These are phyloP conservation scores for Mystacides longicornis DNA, from an alignment of 2,888 invertebrate genomes.

Conservation along the genomic window DNA sequence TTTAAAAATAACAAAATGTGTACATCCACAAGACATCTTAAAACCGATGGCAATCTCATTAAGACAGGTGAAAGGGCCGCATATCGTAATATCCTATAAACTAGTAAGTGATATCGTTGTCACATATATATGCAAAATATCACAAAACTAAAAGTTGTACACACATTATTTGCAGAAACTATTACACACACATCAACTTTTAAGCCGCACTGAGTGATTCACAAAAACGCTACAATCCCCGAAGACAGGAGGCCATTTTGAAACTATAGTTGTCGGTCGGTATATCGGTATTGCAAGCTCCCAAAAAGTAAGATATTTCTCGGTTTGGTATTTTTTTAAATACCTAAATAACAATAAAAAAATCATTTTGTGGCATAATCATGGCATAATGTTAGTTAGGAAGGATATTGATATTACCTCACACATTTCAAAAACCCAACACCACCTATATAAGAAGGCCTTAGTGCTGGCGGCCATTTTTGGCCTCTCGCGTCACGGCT, in stretches of 20 bases:
- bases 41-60: neutral
- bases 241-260: conserved; percentile 15
- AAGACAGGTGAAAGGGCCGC: conserved; percentile 10
- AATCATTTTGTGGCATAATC: too few species aligned
- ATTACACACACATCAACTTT: neutral
- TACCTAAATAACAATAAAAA: too few species aligned
- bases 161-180: neutral
- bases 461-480: too few species aligned
- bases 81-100: too few species aligned
- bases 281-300: neutral
- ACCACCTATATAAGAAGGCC: too few species aligned
- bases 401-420: too few species aligned
- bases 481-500: too few species aligned
- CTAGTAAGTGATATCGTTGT: too few species aligned
- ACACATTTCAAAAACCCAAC: too few species aligned
- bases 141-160: neutral
- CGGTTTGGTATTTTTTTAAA: too few species aligned
- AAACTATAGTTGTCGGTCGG: conserved; percentile 2
- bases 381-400: too few species aligned
- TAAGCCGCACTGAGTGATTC: conserved; percentile 10
- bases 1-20: neutral
- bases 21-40: neutral
- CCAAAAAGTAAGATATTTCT: too few species aligned
- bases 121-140: neutral
- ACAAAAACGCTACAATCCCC: conserved; percentile 8